A percentile compares a stretch with the other conserved stretches of the same genome.
These are phyloP conservation scores for Lepidurus arcticus DNA, from an alignment of 1,140 invertebrate species.

Conservation along the genomic window DNA sequence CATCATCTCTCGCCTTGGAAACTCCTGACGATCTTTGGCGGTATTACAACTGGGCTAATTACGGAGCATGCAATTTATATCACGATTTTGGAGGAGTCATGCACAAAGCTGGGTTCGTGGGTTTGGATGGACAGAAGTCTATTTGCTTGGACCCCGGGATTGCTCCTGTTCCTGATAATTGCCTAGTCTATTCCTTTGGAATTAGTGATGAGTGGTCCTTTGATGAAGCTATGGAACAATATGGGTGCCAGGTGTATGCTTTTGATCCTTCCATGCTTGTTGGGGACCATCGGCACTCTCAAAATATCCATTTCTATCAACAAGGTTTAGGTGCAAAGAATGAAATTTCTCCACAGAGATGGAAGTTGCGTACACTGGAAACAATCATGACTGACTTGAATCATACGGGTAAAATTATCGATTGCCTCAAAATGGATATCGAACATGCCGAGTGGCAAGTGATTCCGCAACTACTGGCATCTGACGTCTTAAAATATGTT, in stretches of 20 bases:
- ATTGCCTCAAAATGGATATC: conserved; percentile 38
- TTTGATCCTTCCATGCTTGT: conserved; percentile 39
- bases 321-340: conserved; percentile 12
- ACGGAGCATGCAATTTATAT: conserved; percentile 14
- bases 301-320: conserved; percentile 29
- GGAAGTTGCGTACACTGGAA: conserved; percentile 34
- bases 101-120: not conserved
- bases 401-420: conserved; percentile 30
- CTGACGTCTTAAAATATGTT: conserved; percentile 26
- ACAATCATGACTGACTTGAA: conserved; percentile 33
- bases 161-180: conserved; percentile 26
- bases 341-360: not conserved
- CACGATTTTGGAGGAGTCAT: conserved; percentile 30
- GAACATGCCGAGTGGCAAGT: conserved; percentile 35
- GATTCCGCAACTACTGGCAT: conserved; percentile 30
- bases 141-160: conserved; percentile 38
- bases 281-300: conserved; percentile 3
- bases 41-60: conserved; percentile 27
- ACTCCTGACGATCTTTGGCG: conserved; percentile 25
- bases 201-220: conserved; percentile 41
- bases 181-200: conserved; percentile 39
- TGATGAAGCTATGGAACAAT: conserved; percentile 38
- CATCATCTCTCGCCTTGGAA: not conserved
- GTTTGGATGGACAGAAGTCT: conserved; percentile 38
- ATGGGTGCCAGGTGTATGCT: conserved; percentile 40